These are phyloP conservation scores for Tetragonisca angustula DNA, from an alignment of 2,888 invertebrate genomes.

Conservation along the genomic window DNA sequence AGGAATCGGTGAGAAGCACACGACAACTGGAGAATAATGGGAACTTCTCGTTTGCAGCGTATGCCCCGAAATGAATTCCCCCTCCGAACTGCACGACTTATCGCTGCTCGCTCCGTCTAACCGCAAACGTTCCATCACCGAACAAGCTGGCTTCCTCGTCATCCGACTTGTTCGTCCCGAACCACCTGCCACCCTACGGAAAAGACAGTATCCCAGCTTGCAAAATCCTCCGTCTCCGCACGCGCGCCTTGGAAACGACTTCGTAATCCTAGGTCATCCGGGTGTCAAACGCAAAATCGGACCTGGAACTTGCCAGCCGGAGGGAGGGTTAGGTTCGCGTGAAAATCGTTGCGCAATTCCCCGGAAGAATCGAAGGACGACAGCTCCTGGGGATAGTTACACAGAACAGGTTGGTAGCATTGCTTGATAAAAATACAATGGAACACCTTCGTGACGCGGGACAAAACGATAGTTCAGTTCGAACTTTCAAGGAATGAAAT, in stretches of 20 bases:
- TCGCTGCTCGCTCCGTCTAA: not conserved
- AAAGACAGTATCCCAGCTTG: not conserved
- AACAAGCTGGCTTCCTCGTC: not conserved
- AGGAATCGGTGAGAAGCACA: not conserved
- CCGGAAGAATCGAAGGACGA: not conserved
- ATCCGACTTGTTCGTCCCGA: not conserved
- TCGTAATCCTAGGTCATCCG: not conserved
- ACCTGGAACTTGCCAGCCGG: not conserved
- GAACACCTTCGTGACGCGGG: too few relatives aligned
- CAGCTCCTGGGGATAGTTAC: not conserved
- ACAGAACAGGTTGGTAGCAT: too few relatives aligned
- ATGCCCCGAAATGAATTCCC: not conserved
- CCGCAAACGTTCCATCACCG: not conserved
- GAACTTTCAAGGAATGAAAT: too few relatives aligned
- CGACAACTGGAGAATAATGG: not conserved
- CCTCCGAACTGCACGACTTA: not conserved
- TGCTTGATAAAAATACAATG: too few relatives aligned
- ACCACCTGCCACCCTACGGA: not conserved
- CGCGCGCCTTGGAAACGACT: not conserved
- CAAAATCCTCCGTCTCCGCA: not conserved
- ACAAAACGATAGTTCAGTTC: too few relatives aligned
- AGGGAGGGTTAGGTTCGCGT: too few relatives aligned
- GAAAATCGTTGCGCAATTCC: not conserved
- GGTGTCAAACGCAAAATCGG: not conserved
- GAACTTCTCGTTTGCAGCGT: not conserved